These are phyloP conservation scores for Ceratitis capitata DNA, from an alignment of 1,140 invertebrate genomes.

Conservation along the genomic window DNA sequence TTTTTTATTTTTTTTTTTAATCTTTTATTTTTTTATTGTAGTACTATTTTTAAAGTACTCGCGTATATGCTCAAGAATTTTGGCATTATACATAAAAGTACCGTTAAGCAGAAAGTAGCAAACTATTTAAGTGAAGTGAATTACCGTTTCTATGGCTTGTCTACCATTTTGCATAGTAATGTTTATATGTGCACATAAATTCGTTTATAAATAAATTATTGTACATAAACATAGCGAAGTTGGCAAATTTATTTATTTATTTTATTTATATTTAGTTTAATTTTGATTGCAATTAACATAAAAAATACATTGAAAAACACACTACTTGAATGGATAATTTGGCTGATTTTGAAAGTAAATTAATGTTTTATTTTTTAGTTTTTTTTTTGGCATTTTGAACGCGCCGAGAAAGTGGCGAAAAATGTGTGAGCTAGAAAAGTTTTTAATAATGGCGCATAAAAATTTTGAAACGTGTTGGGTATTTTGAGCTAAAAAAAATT, in stretches of 20 bases:
- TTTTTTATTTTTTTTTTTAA: not conserved
- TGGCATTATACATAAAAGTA: not conserved
- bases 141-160: not conserved
- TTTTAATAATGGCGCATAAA: not conserved
- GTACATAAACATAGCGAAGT: not conserved
- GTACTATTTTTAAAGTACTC: not conserved
- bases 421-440: not conserved
- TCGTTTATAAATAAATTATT: not conserved
- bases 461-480: not conserved
- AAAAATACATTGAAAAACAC: not conserved
- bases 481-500: not conserved
- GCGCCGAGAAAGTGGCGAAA: slow-evolving; percentile 4
- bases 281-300: not conserved
- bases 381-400: not conserved
- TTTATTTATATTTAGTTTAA: not conserved
- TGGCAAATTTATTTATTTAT: not conserved
- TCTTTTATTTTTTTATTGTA: not conserved
- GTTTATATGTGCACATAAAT: not conserved
- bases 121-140: not conserved
- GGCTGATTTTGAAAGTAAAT: not conserved
- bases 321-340: slow-evolving; percentile 4
- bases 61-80: not conserved
- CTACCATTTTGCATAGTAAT: not conserved
- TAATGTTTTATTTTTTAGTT: no score
- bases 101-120: not conserved